Conservation (phyloP, 1,140 invertebrate species). For the Trichonephila clavipes region DNA sequence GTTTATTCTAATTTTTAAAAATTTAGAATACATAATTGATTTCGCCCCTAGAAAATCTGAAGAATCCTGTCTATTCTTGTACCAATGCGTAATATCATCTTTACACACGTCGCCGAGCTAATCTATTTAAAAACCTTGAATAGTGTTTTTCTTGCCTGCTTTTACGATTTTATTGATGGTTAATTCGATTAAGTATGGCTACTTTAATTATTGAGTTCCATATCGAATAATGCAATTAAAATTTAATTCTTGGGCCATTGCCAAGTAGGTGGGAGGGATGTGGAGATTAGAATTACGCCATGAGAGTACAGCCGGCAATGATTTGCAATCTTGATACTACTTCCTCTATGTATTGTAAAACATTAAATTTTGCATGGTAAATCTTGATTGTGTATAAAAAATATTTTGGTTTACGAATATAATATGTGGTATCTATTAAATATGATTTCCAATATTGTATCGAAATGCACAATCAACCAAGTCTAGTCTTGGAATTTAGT, state of each 20-base stretch:
- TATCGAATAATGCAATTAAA: slow-evolving; percentile 53
- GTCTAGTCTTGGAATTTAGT: too few relatives aligned
- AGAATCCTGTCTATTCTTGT: too few relatives aligned
- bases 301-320: slow-evolving; percentile 41
- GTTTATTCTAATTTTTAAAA: too few relatives aligned
- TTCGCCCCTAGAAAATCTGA: neutral
- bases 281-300: slow-evolving; percentile 64
- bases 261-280: slow-evolving; percentile 69
- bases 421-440: too few relatives aligned
- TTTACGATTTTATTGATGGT: neutral
- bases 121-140: neutral
- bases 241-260: slow-evolving; percentile 55
- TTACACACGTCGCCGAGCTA: neutral
- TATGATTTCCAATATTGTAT: too few relatives aligned
- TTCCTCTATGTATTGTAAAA: neutral
- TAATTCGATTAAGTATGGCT: neutral
- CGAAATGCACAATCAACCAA: too few relatives aligned
- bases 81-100: neutral
- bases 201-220: neutral
- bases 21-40: too few relatives aligned
- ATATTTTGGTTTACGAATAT: too few relatives aligned
- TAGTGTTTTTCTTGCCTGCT: neutral
- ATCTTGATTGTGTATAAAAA: neutral
- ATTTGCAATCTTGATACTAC: neutral
- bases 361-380: neutral